These are phyloP conservation scores for Arrhamphus sclerolepis DNA, from an alignment of 2,797 vertebrate genomes.

Conservation along the genomic window DNA sequence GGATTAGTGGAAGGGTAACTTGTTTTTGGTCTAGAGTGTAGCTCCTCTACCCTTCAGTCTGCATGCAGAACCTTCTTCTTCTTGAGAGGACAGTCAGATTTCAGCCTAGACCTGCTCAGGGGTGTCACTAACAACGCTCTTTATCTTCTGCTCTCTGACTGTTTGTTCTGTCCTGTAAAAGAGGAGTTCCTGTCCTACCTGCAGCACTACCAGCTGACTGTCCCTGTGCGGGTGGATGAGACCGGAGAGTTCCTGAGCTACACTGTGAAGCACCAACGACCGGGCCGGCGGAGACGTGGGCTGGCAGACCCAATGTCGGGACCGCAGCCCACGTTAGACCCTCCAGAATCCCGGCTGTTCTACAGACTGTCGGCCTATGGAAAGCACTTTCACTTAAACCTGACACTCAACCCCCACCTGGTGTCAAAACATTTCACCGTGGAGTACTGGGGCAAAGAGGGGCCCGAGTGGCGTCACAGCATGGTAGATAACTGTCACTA, in stretches of 20 bases:
- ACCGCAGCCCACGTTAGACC: slow-evolving; percentile 71
- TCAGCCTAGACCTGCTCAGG: too few relatives aligned
- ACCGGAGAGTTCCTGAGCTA: slow-evolving; percentile 96
- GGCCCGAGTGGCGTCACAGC: slow-evolving; percentile 91
- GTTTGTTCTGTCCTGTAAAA: slow-evolving; percentile 77
- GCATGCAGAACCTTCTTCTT: too few relatives aligned
- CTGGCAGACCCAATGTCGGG: slow-evolving; percentile 55
- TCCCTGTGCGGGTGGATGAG: slow-evolving; percentile 93
- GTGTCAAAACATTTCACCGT: slow-evolving; percentile 96
- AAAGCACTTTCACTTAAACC: slow-evolving; percentile 98
- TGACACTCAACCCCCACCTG: slow-evolving; percentile 94
- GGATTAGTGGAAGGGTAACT: too few relatives aligned
- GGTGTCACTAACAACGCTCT: neutral
- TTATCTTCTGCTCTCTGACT: slow-evolving; percentile 6
- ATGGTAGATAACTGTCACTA: slow-evolving; percentile 95
- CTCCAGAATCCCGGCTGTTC: slow-evolving; percentile 89
- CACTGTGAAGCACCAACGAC: slow-evolving; percentile 95
- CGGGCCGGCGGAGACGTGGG: slow-evolving; percentile 89
- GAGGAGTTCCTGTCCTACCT: slow-evolving; percentile 99
- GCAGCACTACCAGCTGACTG: slow-evolving; percentile 97
- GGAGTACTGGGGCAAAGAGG: slow-evolving; percentile 95
- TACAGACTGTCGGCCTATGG: slow-evolving; percentile 98
- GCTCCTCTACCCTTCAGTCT: too few relatives aligned
- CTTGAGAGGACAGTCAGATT: too few relatives aligned
- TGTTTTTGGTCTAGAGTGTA: too few relatives aligned